phyloP scores from a whole-genome alignment of 2,888 invertebrate genomes.

The Torymus aiolomorphi region DNA sequence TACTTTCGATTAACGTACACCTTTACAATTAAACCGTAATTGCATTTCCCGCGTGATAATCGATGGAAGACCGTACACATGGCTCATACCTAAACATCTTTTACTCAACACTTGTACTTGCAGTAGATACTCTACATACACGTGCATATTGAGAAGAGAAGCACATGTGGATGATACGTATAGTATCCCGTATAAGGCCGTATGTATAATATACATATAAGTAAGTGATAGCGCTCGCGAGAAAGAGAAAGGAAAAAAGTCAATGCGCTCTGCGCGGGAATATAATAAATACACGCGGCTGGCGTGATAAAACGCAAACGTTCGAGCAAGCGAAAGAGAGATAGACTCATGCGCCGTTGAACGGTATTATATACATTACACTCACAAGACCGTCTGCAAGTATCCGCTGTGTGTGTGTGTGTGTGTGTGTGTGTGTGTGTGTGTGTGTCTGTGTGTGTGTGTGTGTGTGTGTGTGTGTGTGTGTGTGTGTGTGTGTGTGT shows the following conservation, averaged over 20 bases:
- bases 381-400: no score
- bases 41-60: conserved; percentile 17
- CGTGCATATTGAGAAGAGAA: not conserved
- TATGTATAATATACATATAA: not conserved
- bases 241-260: conserved; percentile 45
- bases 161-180: conserved; percentile 12
- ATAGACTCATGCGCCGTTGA: not conserved
- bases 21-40: not conserved
- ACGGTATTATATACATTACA: conserved; percentile 37
- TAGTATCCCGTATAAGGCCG: conserved; percentile 40
- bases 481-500: no score
- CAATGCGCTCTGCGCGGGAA: conserved; percentile 24
- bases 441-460: no score
- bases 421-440: no score
- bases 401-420: no score
- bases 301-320: conserved; percentile 28
- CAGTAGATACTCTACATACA: not conserved
- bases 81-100: not conserved
- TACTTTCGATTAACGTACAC: no score
- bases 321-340: not conserved
- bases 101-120: not conserved
- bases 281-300: conserved; percentile 41
- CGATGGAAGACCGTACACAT: conserved; percentile 1
- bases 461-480: no score
- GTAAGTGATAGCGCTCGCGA: conserved; percentile 21